A percentile compares a stretch with the other conserved stretches of the same genome.
Conservation (phyloP, 2,888 invertebrate genomes). For the Ochropleura leucogaster region DNA sequence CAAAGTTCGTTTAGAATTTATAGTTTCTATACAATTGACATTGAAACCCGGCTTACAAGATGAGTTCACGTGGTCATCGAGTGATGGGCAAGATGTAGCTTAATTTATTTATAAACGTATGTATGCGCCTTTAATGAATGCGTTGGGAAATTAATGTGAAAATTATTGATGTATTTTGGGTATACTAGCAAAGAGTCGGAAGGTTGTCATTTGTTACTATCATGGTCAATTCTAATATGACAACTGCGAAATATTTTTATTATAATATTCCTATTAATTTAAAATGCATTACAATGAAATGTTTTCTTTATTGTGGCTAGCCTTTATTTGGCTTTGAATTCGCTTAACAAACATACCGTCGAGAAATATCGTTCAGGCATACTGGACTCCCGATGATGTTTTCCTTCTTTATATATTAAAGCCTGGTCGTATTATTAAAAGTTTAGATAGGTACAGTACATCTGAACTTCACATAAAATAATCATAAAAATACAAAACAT, state of each 20-base stretch:
- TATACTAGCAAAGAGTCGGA: constrained; percentile 7
- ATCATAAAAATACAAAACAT: constrained; percentile 7
- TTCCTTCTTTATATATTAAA: too few relatives aligned
- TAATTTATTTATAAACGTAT: constrained; percentile 55
- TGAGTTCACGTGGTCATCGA: constrained; percentile 20
- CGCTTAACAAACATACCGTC: too few relatives aligned
- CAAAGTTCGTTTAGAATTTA: constrained; percentile 40
- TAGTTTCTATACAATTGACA: constrained; percentile 20
- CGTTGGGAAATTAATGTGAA: constrained; percentile 59
- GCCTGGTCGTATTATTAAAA: too few relatives aligned
- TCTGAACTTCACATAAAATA: neutral
- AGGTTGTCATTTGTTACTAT: constrained; percentile 45
- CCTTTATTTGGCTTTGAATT: too few relatives aligned
- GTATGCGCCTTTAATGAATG: constrained; percentile 41
- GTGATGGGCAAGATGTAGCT: constrained; percentile 24
- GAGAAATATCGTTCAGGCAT: too few relatives aligned
- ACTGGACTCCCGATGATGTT: too few relatives aligned
- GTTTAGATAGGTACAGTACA: too few relatives aligned
- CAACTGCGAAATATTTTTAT: neutral
- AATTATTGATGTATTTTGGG: constrained; percentile 41
- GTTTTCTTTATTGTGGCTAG: neutral
- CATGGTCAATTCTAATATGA: constrained; percentile 26
- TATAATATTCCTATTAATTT: constrained; percentile 5
- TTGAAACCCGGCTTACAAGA: constrained; percentile 13
- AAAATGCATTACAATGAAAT: neutral